These are phyloP conservation scores for Nephrocerus scutellatus DNA, from an alignment of 2,888 invertebrate species.

Conservation along the genomic window DNA sequence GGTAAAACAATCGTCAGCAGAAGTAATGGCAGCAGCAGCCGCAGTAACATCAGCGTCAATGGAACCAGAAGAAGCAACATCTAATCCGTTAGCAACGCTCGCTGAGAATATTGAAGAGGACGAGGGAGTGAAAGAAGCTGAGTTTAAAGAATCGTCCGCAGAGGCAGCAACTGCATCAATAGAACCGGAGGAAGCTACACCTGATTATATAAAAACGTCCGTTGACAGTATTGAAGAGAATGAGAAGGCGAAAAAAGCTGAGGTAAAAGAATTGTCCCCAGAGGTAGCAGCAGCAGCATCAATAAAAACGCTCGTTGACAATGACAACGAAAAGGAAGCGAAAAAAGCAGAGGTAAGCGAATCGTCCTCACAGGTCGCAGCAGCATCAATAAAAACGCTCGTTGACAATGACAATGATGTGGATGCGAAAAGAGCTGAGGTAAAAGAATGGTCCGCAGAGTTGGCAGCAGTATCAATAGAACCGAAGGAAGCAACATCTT, in stretches of 20 bases:
- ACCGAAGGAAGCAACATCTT: too few relatives aligned
- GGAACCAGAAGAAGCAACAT: slow-evolving; percentile 11
- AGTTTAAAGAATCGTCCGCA: too few relatives aligned
- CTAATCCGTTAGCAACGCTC: too few relatives aligned
- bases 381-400: slow-evolving; percentile 1
- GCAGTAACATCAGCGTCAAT: neutral
- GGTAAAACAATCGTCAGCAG: too few relatives aligned
- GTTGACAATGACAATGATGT: slow-evolving; percentile 3
- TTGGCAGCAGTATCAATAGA: neutral
- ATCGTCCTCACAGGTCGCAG: neutral
- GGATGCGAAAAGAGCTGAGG: neutral
- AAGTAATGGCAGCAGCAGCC: neutral
- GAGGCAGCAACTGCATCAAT: neutral
- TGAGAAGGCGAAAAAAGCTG: slow-evolving; percentile 3
- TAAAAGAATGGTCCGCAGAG: slow-evolving; percentile 1
- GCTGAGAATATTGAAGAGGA: too few relatives aligned
- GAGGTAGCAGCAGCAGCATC: slow-evolving; percentile 11
- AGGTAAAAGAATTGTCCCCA: slow-evolving; percentile 14
- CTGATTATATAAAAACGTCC: slow-evolving; percentile 20
- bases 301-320: too few relatives aligned
- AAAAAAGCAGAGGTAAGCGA: too few relatives aligned
- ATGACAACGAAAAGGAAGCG: too few relatives aligned
- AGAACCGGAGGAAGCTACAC: slow-evolving; percentile 11
- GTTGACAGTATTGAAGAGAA: neutral
- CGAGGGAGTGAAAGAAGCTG: too few relatives aligned